phyloP scores from a whole-genome alignment of 1,140 invertebrate genomes.

The Psix sp. region DNA sequence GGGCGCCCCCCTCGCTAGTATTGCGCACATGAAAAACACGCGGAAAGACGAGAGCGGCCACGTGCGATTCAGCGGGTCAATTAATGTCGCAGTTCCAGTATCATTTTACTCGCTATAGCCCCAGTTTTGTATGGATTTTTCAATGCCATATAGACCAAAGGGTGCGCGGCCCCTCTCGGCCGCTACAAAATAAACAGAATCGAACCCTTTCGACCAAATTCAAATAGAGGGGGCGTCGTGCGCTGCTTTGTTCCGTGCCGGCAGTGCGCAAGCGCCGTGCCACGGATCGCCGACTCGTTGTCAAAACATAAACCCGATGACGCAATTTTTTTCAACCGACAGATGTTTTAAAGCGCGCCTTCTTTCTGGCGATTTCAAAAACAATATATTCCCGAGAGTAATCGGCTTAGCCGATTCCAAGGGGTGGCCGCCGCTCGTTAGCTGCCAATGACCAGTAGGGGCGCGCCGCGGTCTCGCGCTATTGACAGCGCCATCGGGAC shows the following conservation, averaged over 20 bases:
- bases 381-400: slow-evolving; percentile 35
- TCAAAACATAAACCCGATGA: slow-evolving; percentile 75
- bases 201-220: slow-evolving; percentile 67
- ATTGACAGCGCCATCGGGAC: background rate
- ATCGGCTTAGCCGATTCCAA: slow-evolving; percentile 26
- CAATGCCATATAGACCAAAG: no score
- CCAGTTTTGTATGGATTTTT: slow-evolving; percentile 58
- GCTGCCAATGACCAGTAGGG: no score
- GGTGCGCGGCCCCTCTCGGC: no score
- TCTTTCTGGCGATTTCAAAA: slow-evolving; percentile 33
- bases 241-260: slow-evolving; percentile 48
- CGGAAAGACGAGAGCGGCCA: slow-evolving; percentile 56
- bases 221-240: slow-evolving; percentile 59
- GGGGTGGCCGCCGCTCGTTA: background rate
- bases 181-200: slow-evolving; percentile 72
- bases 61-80: slow-evolving; percentile 56
- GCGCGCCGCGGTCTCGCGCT: no score
- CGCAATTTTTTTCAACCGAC: slow-evolving; percentile 9
- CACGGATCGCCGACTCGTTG: slow-evolving; percentile 70
- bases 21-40: no score
- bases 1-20: no score
- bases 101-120: slow-evolving; percentile 51
- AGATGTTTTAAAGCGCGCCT: slow-evolving; percentile 35
- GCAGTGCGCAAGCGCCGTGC: slow-evolving; percentile 19
- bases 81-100: slow-evolving; percentile 60